Evolutionary conservation across 2,113 vertebrate species (phyloP), one percentile per base, ranked within the genome.

Genomic region (Phycodurus eques): DNA sequence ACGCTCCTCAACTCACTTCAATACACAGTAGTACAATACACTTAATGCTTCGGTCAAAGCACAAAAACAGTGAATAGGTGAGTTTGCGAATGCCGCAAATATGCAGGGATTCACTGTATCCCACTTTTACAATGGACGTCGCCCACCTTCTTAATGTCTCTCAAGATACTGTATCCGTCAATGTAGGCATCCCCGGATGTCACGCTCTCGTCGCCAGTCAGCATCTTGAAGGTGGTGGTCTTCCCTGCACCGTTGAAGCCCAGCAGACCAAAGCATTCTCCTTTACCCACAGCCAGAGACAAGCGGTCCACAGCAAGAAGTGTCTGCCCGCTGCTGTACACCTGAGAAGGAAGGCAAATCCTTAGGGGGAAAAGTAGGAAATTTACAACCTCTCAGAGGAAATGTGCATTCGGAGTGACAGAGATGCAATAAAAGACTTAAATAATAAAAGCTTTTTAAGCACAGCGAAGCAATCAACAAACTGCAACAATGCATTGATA

Each of bases 161-260:
- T 93, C 74, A 96, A 86, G 78, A 99, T 93, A 89, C 98, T 99
- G 92, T 97, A 93, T 43, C 98, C 96, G 20, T 96, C 96, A 8
- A 99, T 94, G 51, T 93, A 98, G 74, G 98, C 98, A 0, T 99
- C 95, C 15, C 98, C 98, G 0, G 93, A 93, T 0, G 95, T 98
- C 63, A 97, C 90, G 1, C 90, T 95, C 90, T 98, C 96, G 0
- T 98, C 98, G 0, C 97, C 96, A 0, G 97, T 98, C 90, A 99
- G 90, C 96, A 99, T 99, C 85, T 98, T 98, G 92, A 99, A 99
- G 13, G 96, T 98, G 1, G 96, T 99, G 73, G 95, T 98, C 88
- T 99, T 99, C 17, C 98, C 98, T 0, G 98, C 98, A 46, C 97
- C 98, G 0, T 98, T 99, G 89, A 99, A 98, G 71, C 98, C 98